Conservation (phyloP, 2,888 invertebrate genomes). For the Synanthedon andrenaeformis region DNA sequence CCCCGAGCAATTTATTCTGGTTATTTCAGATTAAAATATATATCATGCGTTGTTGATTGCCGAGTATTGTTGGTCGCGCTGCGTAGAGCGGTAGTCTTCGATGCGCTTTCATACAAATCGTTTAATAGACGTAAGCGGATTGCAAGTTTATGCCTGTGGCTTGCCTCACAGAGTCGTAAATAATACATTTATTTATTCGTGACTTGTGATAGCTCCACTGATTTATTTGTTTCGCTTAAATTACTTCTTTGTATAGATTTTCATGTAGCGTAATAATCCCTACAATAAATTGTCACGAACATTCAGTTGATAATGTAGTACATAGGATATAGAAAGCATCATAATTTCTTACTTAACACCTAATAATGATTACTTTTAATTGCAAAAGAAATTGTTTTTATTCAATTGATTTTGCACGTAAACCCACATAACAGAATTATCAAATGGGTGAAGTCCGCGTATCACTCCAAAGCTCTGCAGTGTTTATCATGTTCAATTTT, state of each 20-base stretch:
- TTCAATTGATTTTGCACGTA: no score
- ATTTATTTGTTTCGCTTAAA: constrained; percentile 49
- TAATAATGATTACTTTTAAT: no score
- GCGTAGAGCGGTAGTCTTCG: constrained; percentile 28
- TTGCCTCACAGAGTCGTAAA: constrained; percentile 18
- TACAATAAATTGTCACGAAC: no score
- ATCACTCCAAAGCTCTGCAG: no score
- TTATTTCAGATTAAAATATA: constrained; percentile 11
- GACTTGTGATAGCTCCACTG: constrained; percentile 28
- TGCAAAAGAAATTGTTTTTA: no score
- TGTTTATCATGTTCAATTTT: no score
- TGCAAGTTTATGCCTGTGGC: neutral
- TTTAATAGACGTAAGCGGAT: constrained; percentile 9
- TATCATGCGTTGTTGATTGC: constrained; percentile 35
- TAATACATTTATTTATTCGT: constrained; percentile 20
- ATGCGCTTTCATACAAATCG: constrained; percentile 21
- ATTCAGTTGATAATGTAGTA: no score
- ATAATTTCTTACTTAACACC: no score
- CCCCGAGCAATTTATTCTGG: neutral
- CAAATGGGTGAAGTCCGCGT: no score
- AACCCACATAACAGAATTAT: no score
- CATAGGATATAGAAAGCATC: no score
- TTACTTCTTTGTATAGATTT: constrained; percentile 28
- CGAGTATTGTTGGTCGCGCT: constrained; percentile 28
- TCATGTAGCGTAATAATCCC: no score